Evolutionary conservation across 1,140 invertebrate genomes (phyloP), one percentile per base, ranked within the genome.

Genomic region (Cephus cinctus): DNA sequence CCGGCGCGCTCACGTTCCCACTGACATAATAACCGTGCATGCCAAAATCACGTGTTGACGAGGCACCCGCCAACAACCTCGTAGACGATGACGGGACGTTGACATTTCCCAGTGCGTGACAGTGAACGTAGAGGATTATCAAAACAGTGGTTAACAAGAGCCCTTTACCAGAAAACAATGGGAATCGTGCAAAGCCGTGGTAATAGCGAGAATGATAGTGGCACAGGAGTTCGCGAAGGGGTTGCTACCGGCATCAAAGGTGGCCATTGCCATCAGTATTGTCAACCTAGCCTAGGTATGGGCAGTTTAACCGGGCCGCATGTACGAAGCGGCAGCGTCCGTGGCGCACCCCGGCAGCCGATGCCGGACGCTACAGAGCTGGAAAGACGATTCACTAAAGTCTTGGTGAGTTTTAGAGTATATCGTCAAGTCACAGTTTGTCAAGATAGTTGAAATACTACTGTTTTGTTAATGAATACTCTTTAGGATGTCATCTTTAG

Each of bases 381-480:
- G 74, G 94, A 96, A 73, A 86, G 86, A 60, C 81, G 92, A 57
- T 96, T 96, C 76, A 92, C 92, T 54, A 95, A 94, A 91, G 92
- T 96, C 65, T 78, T 96, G 85, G 94, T 96, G 76, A 89, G 90
- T 81, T 52, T 31, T 34, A 19, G n/a, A 6, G n/a, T 8, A 30
- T n/a, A n/a, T 8, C n/a, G n/a, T 8, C n/a, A 6, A n/a, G 6
- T 8, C 6, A 30, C 6, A 30, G 25, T 6, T 30, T 30, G 6
- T 6, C 25, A n/a, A 30, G n/a, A 6, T n/a, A 30, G 25, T 30
- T n/a, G 6, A n/a, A 8, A 6, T 30, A 6, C n/a, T n/a, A 8
- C 25, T 30, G 6, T 30, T n/a, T 30, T n/a, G 6, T 30, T n/a
- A n/a, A n/a, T 30, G 6, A 8, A 6, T n/a, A 30, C 6, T 30